Evolutionary conservation across 2,888 invertebrate species (phyloP).

Genomic region (Tortricodes alternella): DNA sequence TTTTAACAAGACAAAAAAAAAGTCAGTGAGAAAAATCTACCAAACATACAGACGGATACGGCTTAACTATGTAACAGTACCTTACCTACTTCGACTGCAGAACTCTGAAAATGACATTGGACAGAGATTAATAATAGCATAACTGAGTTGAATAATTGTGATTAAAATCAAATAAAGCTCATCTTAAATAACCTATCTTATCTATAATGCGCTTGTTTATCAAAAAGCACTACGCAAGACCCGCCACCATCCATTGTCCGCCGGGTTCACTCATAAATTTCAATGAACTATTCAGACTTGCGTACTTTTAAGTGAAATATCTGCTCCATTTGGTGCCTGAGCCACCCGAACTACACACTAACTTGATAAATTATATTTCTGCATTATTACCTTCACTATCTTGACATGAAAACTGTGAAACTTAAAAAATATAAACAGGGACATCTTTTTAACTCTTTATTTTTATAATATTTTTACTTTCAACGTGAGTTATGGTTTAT

Average conservation of each 20-base stretch:
- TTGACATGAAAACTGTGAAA: neutral
- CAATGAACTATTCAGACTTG: conserved; percentile 69
- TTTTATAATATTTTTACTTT: neutral
- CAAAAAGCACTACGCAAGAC: conserved; percentile 52
- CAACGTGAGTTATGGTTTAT: neutral
- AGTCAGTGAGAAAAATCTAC: no score
- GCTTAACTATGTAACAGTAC: no score
- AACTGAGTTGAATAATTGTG: no score
- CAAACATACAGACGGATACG: no score
- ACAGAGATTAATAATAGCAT: no score
- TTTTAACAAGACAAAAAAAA: no score
- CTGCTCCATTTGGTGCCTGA: conserved; percentile 67
- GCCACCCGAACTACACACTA: conserved; percentile 53
- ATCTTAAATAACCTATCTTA: no score
- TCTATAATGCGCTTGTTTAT: conserved; percentile 62
- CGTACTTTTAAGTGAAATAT: conserved; percentile 74
- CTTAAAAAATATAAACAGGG: no score
- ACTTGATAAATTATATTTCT: conserved; percentile 67
- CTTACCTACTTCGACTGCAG: no score
- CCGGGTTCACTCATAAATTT: conserved; percentile 71
- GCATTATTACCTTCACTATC: conserved; percentile 20
- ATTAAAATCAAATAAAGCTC: no score
- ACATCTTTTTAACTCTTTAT: no score
- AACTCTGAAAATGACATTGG: no score
- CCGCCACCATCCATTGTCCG: conserved; percentile 59